Evolutionary conservation across 2,888 invertebrate genomes (phyloP), one percentile per base, ranked within the genome.

Genomic region (Machimus atricapillus): DNA sequence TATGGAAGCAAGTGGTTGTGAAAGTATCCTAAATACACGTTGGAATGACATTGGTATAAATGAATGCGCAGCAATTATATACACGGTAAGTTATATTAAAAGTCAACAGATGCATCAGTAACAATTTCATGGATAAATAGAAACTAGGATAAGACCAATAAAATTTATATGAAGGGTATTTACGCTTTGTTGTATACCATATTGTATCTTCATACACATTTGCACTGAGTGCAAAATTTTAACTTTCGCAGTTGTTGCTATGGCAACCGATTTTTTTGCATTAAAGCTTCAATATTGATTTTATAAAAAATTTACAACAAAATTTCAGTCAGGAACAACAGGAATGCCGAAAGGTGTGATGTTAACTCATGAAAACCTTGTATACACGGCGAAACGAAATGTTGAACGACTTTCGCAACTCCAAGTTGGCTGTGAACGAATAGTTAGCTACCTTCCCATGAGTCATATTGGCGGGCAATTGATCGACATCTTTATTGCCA

Each of bases 291-390:
- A 34, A 34, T 34, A 34, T 4, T 4, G 3, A 34, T 34, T 1
- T 34, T 12, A 40, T 40, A 40, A 40, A 40, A 12, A 0, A 12
- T 12, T 40, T 40, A 74, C 7, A 74, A 76, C 14, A 58, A 5
- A 46, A 43, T 87, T 83, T 27, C 93, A 97, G 96, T 97, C 97
- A 0, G 97, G 97, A 31, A 98, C 97, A 0, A 95, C 97, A 86
- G 97, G 97, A 16, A 94, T 95, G 89, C 97, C 98, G 9, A 98
- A 98, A 92, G 98, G 96, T 2, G 98, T 97, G 31, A 98, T 98
- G 98, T 91, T 98, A 88, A 96, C 95, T 83, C 98, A 98, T 91
- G 98, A 98, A 93, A 97, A 96, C 91, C 91, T 98, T 19, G 94
- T 96, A 1, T 96, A 94, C 93, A 94, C 95, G 90, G 94, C 95